These are phyloP conservation scores for Heteronetta atricapilla DNA, from an alignment of 2,113 vertebrate species.

Conservation along the genomic window DNA sequence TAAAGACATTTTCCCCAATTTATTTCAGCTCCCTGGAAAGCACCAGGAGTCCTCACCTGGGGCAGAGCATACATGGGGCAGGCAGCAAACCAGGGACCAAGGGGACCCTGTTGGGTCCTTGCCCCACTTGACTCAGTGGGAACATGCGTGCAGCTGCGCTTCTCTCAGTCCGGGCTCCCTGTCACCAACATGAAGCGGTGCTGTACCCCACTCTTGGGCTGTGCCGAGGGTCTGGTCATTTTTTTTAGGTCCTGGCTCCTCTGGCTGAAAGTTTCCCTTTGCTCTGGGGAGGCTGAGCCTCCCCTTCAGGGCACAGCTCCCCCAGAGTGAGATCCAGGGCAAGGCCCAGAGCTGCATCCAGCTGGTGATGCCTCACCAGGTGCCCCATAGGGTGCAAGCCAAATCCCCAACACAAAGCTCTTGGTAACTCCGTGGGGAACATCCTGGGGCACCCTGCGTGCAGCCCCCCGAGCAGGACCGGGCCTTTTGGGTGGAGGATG, in stretches of 20 bases:
- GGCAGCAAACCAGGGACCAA: background rate
- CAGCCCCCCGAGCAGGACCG: rapidly evolving
- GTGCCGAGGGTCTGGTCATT: background rate
- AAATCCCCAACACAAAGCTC: background rate
- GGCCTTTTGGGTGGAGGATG: background rate
- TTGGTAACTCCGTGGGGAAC: background rate
- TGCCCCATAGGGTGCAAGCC: background rate
- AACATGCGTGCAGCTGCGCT: rapidly evolving
- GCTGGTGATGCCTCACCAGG: background rate
- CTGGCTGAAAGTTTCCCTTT: background rate
- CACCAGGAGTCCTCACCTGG: rapidly evolving
- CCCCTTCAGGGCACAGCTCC: background rate
- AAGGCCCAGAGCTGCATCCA: background rate
- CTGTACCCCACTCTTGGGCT: rapidly evolving
- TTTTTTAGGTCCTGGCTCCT: background rate
- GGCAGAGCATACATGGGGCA: rapidly evolving
- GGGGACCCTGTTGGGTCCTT: background rate
- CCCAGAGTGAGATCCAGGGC: too few species aligned
- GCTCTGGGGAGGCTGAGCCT: background rate
- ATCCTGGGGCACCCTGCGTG: too few species aligned
- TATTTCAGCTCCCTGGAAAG: background rate
- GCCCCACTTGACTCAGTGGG: too few species aligned
- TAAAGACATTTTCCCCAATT: rapidly evolving
- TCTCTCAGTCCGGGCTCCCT: background rate
- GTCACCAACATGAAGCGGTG: rapidly evolving